Base-by-base conservation (phyloP, 2,113 vertebrate genomes). In the Gorsachius goisagi region DNA sequence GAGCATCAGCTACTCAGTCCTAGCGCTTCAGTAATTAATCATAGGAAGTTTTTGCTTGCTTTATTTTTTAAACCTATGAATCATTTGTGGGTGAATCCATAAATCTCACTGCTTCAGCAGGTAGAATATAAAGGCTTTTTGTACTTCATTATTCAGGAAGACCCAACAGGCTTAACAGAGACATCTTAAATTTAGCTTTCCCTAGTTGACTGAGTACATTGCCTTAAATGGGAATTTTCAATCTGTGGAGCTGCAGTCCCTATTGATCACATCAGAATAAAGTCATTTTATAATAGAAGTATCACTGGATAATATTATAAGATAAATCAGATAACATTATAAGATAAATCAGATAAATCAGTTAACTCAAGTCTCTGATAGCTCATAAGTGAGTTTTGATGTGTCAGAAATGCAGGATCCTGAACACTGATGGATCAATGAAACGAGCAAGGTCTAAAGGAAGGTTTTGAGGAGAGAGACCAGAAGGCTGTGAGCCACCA, bases 141-240 rank as follows among this genome's bases (percentile, higher is more conserved):
- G 76, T 95, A 87, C 35, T 90, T 81, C 6, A 71, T 95, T 92
- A 95, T 79, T 92, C 73, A 93, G 81, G 87, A 91, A 93, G 53
- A 93, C 77, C 69, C 83, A 93, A 89, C 52, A 88, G 59, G n/a
- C 90, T 93, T 94, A 91, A 73, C 77, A 93, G 90, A 96, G 47
- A 60, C 47, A 86, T 93, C 88, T 97, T 92, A 96, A 97, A 96
- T 97, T 91, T 92, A 97, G 94, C 92, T 96, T 96, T 93, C 89
- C 52, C 66, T 66, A 27, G 44, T 23, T 92, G 76, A 93, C 83
- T 59, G 84, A 94, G 80, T 72, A 53, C 83, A 91, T 96, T 96
- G 62, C 96, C 94, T 96, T 96, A 97, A 95, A 96, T 94, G 89
- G 90, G 68, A 84, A 95, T 93, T 96, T 95, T 90, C 79, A 93